These are phyloP conservation scores for Heterodera schachtii DNA, from an alignment of 1,140 invertebrate genomes.

Conservation along the genomic window DNA sequence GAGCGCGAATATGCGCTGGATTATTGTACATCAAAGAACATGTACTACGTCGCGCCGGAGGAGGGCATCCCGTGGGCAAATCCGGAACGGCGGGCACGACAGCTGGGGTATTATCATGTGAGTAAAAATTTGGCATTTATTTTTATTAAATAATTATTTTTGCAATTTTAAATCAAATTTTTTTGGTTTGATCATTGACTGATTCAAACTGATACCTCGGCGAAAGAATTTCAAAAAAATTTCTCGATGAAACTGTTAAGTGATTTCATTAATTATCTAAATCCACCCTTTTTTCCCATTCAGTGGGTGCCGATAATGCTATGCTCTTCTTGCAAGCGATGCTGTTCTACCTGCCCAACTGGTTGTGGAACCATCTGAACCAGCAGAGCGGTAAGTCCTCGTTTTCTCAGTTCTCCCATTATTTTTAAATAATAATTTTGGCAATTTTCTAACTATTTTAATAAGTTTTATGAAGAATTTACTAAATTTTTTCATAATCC, in stretches of 20 bases:
- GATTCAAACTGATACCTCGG: too few species aligned
- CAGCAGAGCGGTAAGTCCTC: constrained; percentile 59
- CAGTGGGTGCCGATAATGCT: constrained; percentile 64
- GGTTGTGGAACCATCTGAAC: constrained; percentile 67
- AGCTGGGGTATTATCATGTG: constrained; percentile 55
- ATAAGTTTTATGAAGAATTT: too few species aligned
- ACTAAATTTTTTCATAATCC: too few species aligned
- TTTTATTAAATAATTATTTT: too few species aligned
- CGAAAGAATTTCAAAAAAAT: constrained; percentile 4
- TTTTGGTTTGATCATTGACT: too few species aligned
- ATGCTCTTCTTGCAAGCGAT: too few species aligned
- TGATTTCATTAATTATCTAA: neutral
- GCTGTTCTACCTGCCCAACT: too few species aligned
- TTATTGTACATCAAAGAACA: constrained; percentile 53
- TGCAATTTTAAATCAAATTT: neutral
- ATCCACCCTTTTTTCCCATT: too few species aligned
- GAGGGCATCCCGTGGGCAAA: constrained; percentile 45
- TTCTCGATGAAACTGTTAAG: neutral
- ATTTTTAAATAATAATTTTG: too few species aligned
- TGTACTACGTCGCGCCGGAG: constrained; percentile 52
- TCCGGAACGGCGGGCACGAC: constrained; percentile 41
- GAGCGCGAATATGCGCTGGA: constrained; percentile 27
- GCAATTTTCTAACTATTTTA: too few species aligned
- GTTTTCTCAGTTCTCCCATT: too few species aligned
- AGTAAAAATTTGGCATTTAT: too few species aligned